Conservation (phyloP, 1,140 invertebrate genomes). For the Chionoecetes opilio region DNA sequence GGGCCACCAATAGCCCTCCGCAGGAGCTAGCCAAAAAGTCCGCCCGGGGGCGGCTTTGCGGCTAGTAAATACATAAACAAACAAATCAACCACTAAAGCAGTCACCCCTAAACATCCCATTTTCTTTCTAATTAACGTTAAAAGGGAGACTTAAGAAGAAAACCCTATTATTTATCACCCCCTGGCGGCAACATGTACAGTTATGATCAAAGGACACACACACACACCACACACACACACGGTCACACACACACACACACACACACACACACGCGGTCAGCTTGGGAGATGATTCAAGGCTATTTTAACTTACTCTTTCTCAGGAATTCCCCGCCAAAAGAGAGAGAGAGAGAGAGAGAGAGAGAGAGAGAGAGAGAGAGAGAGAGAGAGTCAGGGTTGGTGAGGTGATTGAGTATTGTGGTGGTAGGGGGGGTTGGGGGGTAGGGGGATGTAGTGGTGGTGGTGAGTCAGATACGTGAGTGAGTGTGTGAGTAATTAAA, state of each 20-base stretch:
- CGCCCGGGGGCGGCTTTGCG: too few species aligned
- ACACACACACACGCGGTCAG: conserved; percentile 7
- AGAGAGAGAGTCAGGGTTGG: background rate
- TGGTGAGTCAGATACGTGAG: too few species aligned
- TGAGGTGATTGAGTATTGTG: too few species aligned
- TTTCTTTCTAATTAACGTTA: background rate
- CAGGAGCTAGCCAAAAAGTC: too few species aligned
- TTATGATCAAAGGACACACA: background rate
- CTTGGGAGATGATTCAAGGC: background rate
- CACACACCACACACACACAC: too few species aligned
- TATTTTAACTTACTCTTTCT: background rate
- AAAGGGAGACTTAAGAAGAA: background rate
- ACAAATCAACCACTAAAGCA: background rate
- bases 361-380: background rate
- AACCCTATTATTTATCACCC: background rate
- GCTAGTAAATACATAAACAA: background rate
- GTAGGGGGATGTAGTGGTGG: too few species aligned
- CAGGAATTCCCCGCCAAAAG: background rate
- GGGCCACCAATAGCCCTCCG: too few species aligned
- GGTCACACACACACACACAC: background rate
- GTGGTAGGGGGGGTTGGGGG: too few species aligned
- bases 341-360: background rate
- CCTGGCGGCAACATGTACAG: background rate
- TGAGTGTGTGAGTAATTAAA: too few species aligned
- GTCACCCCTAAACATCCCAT: background rate